phyloP scores from a whole-genome alignment of 2,113 vertebrate genomes.

The Irena cyanogastra region DNA sequence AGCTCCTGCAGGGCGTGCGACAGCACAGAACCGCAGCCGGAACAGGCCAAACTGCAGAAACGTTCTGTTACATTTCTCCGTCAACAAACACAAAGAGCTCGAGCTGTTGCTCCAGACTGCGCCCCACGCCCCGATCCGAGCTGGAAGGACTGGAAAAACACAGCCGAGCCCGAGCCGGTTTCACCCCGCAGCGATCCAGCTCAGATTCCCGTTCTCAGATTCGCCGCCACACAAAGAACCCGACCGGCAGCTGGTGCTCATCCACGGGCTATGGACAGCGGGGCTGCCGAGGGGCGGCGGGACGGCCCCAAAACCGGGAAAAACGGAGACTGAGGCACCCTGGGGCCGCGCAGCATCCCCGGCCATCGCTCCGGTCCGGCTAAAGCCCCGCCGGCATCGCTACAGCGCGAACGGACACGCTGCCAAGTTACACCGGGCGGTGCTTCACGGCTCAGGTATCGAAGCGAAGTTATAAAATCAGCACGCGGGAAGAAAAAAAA shows the following conservation, averaged over 20 bases:
- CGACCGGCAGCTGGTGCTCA: rapidly evolving
- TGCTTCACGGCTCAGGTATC: rapidly evolving
- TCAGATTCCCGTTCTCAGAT: neutral
- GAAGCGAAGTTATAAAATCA: rapidly evolving
- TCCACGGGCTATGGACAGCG: rapidly evolving
- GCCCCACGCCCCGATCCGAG: neutral
- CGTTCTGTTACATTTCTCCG: neutral
- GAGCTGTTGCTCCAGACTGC: neutral
- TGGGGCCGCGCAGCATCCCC: neutral
- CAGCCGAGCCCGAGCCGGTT: neutral
- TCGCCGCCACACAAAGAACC: neutral
- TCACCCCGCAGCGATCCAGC: neutral
- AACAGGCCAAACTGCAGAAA: neutral
- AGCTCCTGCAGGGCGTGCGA: neutral
- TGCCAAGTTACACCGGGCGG: rapidly evolving
- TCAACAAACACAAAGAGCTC: neutral
- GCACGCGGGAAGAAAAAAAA: rapidly evolving
- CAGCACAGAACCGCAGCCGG: neutral
- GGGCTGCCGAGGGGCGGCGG: neutral
- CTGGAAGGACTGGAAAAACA: neutral
- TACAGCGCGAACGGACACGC: neutral
- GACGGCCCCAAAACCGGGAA: rapidly evolving
- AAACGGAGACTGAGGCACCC: rapidly evolving
- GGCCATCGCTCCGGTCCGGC: rapidly evolving
- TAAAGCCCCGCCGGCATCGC: neutral